These are phyloP conservation scores for Philaenus spumarius DNA, from an alignment of 1,140 invertebrate species.

Conservation along the genomic window DNA sequence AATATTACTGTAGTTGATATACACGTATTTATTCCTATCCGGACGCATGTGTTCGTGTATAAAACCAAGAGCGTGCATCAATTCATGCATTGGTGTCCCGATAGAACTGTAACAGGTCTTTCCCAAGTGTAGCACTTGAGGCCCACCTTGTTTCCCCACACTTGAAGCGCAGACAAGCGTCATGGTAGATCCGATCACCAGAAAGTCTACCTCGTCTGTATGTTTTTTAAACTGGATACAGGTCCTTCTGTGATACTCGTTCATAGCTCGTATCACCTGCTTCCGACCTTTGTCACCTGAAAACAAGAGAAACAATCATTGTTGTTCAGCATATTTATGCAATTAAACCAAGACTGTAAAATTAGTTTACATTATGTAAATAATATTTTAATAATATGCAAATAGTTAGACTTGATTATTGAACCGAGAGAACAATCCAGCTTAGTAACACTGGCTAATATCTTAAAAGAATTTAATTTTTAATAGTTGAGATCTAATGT, in stretches of 20 bases:
- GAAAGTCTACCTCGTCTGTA: background rate
- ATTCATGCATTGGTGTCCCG: conserved; percentile 47
- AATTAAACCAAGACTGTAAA: too few relatives aligned
- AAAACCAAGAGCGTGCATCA: conserved; percentile 47
- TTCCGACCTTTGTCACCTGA: background rate
- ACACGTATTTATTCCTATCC: conserved; percentile 45
- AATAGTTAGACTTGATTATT: too few relatives aligned
- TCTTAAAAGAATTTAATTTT: too few relatives aligned
- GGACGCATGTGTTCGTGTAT: conserved; percentile 48
- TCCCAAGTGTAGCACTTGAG: background rate
- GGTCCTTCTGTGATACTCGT: background rate
- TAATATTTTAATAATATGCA: too few relatives aligned
- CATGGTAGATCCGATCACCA: background rate
- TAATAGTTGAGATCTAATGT: too few relatives aligned
- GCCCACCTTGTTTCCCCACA: conserved; percentile 1
- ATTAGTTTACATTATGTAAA: too few relatives aligned
- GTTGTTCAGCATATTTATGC: too few relatives aligned
- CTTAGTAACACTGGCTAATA: too few relatives aligned
- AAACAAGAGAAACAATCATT: too few relatives aligned
- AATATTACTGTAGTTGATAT: conserved; percentile 49
- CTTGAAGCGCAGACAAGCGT: background rate
- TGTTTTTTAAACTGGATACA: conserved; percentile 1
- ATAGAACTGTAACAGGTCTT: background rate
- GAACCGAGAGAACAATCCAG: too few relatives aligned
- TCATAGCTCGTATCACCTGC: background rate